Evolutionary conservation across 2,888 invertebrate genomes (phyloP), one percentile per base, ranked within the genome.

Genomic region (Netelia melanura): DNA sequence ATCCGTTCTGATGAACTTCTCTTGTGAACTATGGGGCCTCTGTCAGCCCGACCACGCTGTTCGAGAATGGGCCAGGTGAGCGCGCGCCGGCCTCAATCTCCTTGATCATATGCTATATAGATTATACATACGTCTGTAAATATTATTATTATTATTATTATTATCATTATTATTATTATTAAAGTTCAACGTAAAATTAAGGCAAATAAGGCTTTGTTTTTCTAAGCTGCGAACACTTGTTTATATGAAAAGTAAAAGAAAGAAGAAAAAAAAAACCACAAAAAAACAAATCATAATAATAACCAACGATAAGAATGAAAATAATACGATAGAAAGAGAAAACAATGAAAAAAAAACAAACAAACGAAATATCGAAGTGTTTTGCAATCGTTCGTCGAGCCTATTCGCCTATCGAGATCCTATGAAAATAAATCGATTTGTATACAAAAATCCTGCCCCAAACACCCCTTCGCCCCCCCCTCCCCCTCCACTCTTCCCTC

Each of bases 71-170:
- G 61, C 54, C 82, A 43, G 25, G 61, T 11, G 38, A 25, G 48
- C 38, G 38, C 6, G 38, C 38, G 38, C 38, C 38, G 62, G 56
- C 58, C 58, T 43, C 76, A 65, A 58, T 64, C 65, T 80, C 58
- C 72, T 78, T 54, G 56, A 58, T 44, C 79, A 70, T 79, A 70
- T 75, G 44, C n/a, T 70, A 70, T 64, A 74, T 64, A 6, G 52
- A 44, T 48, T 74, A 74, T 68, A 52, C 78, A 75, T 75, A 75
- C 56, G 70, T 58, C 54, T 80, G 79, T 83, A 83, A 75, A 80
- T 83, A 74, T 71, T 64, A 75, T 75, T 17, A 56, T 48, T 3
- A 72, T 71, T 64, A 74, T 75, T 17, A 56, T 48, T 83, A 74
- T 71, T 64, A 75, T 75, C 8, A 56, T 48, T 48, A 48, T 48